Evolutionary conservation across 2,797 vertebrate genomes (phyloP).

Genomic region (Craterocephalus amniculus): DNA sequence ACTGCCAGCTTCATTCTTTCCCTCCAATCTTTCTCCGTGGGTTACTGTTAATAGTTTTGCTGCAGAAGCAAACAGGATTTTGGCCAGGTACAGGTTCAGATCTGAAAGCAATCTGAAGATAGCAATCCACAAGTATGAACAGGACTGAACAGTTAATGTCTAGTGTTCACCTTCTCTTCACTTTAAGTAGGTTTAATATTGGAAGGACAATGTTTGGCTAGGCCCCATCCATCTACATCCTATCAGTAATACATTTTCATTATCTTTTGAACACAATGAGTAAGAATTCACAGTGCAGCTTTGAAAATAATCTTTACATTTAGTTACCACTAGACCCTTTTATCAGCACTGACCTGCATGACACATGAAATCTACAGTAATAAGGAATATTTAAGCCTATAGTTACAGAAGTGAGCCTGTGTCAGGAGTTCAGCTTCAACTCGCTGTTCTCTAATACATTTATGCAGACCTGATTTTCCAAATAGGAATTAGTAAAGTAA

Average conservation of each 20-base stretch:
- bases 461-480: too few species aligned
- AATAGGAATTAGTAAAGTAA: too few species aligned
- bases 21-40: slow-evolving; percentile 23
- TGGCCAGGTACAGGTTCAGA: not conserved
- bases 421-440: too few species aligned
- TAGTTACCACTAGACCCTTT: not conserved
- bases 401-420: too few species aligned
- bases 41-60: slow-evolving; percentile 30
- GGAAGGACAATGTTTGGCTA: not conserved
- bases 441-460: too few species aligned
- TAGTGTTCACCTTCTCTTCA: not conserved
- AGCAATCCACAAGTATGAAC: not conserved
- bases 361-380: not conserved
- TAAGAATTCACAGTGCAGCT: not conserved
- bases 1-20: slow-evolving; percentile 21
- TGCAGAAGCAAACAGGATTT: slow-evolving; percentile 27
- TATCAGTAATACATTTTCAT: not conserved
- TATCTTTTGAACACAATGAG: not conserved
- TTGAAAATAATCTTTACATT: not conserved
- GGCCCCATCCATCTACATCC: not conserved
- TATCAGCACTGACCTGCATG: not conserved
- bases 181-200: not conserved
- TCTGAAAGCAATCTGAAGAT: slow-evolving; percentile 14
- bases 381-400: not conserved
- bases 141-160: slow-evolving; percentile 1